Evolutionary conservation across 2,113 vertebrate species (phyloP).

Genomic region (Oncorhynchus keta): DNA sequence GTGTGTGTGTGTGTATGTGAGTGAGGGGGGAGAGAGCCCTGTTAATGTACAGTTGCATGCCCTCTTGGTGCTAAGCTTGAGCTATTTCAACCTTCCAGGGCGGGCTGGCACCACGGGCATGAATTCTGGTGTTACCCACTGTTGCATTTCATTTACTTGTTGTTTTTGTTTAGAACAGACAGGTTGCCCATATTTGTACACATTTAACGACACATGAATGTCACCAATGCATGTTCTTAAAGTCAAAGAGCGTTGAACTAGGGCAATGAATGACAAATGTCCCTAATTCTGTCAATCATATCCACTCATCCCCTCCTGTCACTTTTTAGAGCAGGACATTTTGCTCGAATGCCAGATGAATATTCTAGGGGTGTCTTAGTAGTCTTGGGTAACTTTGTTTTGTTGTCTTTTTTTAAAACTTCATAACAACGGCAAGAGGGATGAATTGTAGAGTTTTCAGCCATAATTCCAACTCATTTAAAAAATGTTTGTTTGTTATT

Average conservation of each 20-base stretch:
- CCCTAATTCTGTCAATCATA: no score
- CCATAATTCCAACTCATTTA: background rate
- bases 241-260: background rate
- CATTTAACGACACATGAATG: background rate
- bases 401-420: no score
- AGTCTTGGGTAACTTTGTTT: no score
- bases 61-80: conserved; percentile 57
- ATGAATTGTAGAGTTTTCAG: no score
- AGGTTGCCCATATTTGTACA: background rate
- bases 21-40: conserved; percentile 25
- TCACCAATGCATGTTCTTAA: no score
- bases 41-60: conserved; percentile 36
- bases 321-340: no score
- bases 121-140: conserved; percentile 19
- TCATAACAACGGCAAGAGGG: no score
- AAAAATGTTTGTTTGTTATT: background rate
- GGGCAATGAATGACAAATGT: no score
- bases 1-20: conserved; percentile 15
- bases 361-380: no score
- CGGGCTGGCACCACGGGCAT: conserved; percentile 5
- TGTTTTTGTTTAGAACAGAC: background rate
- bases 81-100: conserved; percentile 45
- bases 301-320: no score
- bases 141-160: background rate
- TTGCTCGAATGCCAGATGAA: no score